These are phyloP conservation scores for Deilephila porcellus DNA, from an alignment of 2,888 invertebrate genomes.

Conservation along the genomic window DNA sequence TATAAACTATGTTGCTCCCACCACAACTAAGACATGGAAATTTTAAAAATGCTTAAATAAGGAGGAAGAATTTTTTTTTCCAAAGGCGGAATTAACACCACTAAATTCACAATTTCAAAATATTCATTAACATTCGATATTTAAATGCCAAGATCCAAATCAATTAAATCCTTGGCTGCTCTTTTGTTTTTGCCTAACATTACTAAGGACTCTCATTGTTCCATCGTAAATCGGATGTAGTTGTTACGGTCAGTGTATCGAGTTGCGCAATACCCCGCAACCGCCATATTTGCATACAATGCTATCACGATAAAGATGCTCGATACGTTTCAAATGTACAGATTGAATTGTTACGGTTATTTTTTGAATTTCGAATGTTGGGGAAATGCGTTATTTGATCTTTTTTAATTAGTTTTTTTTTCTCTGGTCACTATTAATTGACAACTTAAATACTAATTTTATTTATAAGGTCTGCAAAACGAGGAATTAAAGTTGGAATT, in stretches of 20 bases:
- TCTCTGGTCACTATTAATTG: background rate
- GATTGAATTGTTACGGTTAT: constrained; percentile 36
- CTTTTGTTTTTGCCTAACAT: constrained; percentile 14
- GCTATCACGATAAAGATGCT: constrained; percentile 56
- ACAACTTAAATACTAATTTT: background rate
- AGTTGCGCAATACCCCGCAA: constrained; percentile 64
- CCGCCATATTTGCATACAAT: constrained; percentile 78
- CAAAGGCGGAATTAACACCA: too few relatives aligned
- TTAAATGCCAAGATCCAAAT: constrained; percentile 3
- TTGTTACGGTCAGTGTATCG: constrained; percentile 58
- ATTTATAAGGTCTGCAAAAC: too few relatives aligned
- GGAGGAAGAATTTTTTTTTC: background rate
- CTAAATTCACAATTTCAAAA: background rate
- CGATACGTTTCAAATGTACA: constrained; percentile 36
- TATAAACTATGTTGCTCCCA: too few relatives aligned
- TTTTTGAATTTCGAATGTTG: constrained; percentile 30
- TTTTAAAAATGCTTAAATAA: too few relatives aligned
- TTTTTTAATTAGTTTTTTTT: background rate
- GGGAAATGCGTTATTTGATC: background rate
- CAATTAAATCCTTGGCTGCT: constrained; percentile 18
- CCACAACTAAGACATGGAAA: too few relatives aligned
- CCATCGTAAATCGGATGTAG: constrained; percentile 31
- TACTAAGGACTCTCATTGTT: constrained; percentile 16
- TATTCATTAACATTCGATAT: background rate
- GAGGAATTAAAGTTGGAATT: too few relatives aligned